Evolutionary conservation across 2,888 invertebrate species (phyloP).

Genomic region (Callyntrura guangdongensis): DNA sequence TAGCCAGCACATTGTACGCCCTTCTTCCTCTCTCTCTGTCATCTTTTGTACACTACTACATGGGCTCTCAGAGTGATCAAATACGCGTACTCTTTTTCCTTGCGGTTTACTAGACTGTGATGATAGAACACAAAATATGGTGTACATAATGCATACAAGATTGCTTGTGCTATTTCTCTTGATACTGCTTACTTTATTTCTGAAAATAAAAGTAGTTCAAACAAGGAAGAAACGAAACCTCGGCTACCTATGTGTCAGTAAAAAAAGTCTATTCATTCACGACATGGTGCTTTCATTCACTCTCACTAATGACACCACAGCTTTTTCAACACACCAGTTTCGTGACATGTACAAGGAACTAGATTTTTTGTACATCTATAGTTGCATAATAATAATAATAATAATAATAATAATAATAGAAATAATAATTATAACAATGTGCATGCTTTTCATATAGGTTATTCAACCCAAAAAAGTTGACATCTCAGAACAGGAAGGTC

Average conservation of each 20-base stretch:
- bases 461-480: slow-evolving; percentile 23
- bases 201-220: slow-evolving; percentile 44
- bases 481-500: slow-evolving; percentile 8
- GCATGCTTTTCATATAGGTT: background rate
- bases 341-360: background rate
- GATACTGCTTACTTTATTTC: background rate
- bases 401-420: background rate
- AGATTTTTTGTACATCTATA: background rate
- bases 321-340: slow-evolving; percentile 17
- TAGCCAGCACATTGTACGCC: background rate
- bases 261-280: slow-evolving; percentile 56
- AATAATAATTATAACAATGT: background rate
- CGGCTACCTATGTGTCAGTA: slow-evolving; percentile 28
- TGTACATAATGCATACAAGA: background rate
- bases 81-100: slow-evolving; percentile 14
- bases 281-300: slow-evolving; percentile 57
- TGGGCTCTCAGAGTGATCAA: background rate
- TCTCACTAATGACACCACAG: slow-evolving; percentile 46
- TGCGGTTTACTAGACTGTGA: background rate
- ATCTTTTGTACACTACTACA: background rate
- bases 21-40: slow-evolving; percentile 2
- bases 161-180: background rate
- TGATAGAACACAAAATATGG: background rate
- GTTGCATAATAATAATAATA: slow-evolving; percentile 36
- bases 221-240: slow-evolving; percentile 24